Conservation (phyloP, 2,888 invertebrate genomes). For the Pandemis corylana region DNA sequence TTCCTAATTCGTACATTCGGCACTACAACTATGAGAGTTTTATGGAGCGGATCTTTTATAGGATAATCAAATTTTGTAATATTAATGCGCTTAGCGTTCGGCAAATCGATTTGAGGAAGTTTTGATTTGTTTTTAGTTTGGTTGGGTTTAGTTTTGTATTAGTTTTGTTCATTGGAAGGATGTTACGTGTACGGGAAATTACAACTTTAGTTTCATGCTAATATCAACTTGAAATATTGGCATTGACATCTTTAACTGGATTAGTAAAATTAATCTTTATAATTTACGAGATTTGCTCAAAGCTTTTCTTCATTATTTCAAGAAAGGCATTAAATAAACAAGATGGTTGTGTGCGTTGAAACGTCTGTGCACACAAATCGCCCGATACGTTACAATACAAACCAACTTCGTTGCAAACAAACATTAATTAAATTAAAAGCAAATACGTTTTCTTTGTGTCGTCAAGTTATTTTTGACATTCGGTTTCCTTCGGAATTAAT, state of each 20-base stretch:
- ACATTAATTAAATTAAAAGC: slow-evolving; percentile 67
- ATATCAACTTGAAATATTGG: background rate
- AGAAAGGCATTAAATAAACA: slow-evolving; percentile 26
- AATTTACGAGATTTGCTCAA: background rate
- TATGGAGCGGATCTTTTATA: slow-evolving; percentile 83
- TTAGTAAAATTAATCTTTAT: background rate
- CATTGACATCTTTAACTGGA: background rate
- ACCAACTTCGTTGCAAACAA: slow-evolving; percentile 58
- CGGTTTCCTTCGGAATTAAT: slow-evolving; percentile 70
- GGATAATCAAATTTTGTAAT: slow-evolving; percentile 85
- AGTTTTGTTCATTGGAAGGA: slow-evolving; percentile 41
- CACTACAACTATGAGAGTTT: slow-evolving; percentile 80
- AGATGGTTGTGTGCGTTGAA: background rate
- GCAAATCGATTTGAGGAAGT: slow-evolving; percentile 66
- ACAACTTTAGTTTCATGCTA: background rate
- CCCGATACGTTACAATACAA: slow-evolving; percentile 58
- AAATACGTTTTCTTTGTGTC: slow-evolving; percentile 66
- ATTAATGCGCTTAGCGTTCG: slow-evolving; percentile 77
- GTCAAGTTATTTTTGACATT: slow-evolving; percentile 73
- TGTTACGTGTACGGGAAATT: slow-evolving; percentile 20
- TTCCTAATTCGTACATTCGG: slow-evolving; percentile 83
- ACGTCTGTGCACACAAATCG: slow-evolving; percentile 36
- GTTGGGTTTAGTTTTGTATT: slow-evolving; percentile 43
- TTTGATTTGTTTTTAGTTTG: slow-evolving; percentile 44
- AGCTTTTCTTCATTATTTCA: slow-evolving; percentile 8